Conservation (phyloP, 2,113 vertebrate genomes). For the Passerina amoena region DNA sequence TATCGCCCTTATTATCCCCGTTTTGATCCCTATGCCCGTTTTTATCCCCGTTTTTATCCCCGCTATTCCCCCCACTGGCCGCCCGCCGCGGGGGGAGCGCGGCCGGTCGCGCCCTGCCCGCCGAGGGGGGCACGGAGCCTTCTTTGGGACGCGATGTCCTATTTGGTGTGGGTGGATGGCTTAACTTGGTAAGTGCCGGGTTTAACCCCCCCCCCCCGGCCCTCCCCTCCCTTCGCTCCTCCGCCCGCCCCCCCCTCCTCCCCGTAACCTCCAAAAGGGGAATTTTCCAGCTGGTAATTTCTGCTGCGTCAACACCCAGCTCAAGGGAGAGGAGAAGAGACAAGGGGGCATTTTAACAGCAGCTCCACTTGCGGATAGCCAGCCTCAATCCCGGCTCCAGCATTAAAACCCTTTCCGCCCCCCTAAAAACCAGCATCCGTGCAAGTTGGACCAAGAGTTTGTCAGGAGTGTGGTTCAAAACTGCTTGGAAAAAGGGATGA, state of each 20-base stretch:
- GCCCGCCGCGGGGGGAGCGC: no score
- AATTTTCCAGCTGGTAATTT: conserved; percentile 93
- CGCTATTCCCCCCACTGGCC: no score
- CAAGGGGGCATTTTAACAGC: conserved; percentile 73
- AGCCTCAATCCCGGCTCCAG: conserved; percentile 41
- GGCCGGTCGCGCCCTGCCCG: no score
- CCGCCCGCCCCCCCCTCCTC: conserved; percentile 14
- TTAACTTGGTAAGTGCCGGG: no score
- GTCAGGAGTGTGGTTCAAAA: conserved; percentile 62
- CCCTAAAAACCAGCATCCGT: conserved; percentile 61
- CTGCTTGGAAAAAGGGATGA: conserved; percentile 72
- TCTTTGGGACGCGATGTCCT: no score
- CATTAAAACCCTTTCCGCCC: conserved; percentile 23
- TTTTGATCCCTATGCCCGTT: no score
- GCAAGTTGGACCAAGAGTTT: conserved; percentile 73
- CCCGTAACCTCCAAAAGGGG: conserved; percentile 86
- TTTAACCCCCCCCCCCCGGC: no score
- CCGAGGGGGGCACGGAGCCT: no score
- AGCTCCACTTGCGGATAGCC: conserved; percentile 58
- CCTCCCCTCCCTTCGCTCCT: neutral
- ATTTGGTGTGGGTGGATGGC: no score
- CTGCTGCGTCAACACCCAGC: conserved; percentile 95
- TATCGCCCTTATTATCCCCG: no score
- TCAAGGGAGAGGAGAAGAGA: conserved; percentile 75
- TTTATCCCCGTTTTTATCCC: no score